Evolutionary conservation across 2,113 vertebrate genomes (phyloP).

Genomic region (Proteles cristata): DNA sequence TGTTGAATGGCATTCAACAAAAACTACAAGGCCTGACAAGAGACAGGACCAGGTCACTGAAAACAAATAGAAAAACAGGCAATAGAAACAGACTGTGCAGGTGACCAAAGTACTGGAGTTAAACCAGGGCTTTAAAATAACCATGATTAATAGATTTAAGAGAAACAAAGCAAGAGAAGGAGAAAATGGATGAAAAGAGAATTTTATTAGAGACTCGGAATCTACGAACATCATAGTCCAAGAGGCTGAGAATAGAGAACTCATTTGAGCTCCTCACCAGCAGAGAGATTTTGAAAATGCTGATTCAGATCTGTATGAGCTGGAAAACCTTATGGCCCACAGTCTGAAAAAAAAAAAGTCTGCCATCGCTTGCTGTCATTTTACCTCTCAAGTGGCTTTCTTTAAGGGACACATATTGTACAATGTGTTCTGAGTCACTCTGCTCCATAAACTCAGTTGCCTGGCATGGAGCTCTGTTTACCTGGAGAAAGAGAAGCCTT

Average conservation of each 20-base stretch:
- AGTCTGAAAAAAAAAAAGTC: not conserved
- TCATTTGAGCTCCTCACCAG: not conserved
- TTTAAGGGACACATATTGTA: not conserved
- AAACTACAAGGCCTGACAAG: slow-evolving; percentile 27
- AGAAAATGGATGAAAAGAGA: not conserved
- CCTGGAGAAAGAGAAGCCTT: not conserved
- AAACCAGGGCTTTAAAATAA: not conserved
- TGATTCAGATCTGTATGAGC: not conserved
- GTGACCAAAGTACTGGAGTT: not conserved
- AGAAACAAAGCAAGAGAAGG: not conserved
- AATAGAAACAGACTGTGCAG: not conserved
- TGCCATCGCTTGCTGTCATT: not conserved
- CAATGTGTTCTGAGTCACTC: not conserved
- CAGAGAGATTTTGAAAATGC: not conserved
- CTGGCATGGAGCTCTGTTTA: not conserved
- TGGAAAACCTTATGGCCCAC: not conserved
- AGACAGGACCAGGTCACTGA: not conserved
- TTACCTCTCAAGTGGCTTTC: not conserved
- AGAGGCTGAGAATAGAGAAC: not conserved
- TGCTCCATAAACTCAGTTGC: not conserved
- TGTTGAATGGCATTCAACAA: not conserved
- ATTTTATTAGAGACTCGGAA: not conserved
- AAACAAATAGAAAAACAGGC: slow-evolving; percentile 33
- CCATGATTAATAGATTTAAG: not conserved
- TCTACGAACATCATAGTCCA: not conserved